Conservation (phyloP, 2,797 vertebrate genomes). For the Schizopygopsis pylzovi region DNA sequence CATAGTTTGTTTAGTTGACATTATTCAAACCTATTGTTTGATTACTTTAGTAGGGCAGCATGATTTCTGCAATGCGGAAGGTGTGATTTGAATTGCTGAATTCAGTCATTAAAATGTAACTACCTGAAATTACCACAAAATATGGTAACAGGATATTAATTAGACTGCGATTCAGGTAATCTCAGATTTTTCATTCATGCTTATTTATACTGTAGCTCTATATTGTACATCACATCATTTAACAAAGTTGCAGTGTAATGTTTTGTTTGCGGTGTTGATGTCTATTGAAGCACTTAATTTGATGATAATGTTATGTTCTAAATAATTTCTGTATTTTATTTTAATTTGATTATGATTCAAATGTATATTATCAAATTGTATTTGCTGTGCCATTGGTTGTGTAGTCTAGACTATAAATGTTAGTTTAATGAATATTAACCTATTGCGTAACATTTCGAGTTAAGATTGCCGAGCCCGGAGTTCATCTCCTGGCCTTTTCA, state of each 20-base stretch:
- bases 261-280: neutral
- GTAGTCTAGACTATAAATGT: neutral
- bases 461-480: constrained; percentile 12
- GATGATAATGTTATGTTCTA: neutral
- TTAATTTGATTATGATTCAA: neutral
- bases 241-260: neutral
- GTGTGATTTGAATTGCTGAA: neutral
- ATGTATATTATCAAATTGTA: neutral
- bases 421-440: neutral
- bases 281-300: neutral
- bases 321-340: neutral
- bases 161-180: neutral
- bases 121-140: neutral
- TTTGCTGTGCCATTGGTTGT: neutral
- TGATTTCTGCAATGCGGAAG: neutral
- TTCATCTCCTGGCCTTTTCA: constrained; percentile 47
- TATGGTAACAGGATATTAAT: neutral
- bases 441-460: neutral
- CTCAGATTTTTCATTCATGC: neutral
- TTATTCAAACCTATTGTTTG: neutral
- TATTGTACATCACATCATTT: neutral
- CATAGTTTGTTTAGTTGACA: neutral
- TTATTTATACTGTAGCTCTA: neutral
- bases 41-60: neutral
- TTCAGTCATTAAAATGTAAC: neutral